A percentile compares a stretch with the other conserved stretches of the same genome.
Conservation (phyloP, 2,113 vertebrate species). For the Himantopus leucocephalus region DNA sequence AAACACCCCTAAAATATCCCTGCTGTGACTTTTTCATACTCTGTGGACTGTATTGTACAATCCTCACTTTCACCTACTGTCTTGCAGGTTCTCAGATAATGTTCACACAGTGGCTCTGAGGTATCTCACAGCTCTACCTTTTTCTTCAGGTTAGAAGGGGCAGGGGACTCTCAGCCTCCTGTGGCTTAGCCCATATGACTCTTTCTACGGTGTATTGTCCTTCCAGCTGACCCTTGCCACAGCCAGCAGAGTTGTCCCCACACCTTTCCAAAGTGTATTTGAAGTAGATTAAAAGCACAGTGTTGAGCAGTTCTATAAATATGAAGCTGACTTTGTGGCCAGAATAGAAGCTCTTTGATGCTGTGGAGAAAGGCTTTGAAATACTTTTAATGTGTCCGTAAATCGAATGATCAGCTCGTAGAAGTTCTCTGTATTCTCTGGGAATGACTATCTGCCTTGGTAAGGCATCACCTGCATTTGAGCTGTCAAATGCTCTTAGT, state of each 20-base stretch:
- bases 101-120: neutral
- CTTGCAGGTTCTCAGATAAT: neutral
- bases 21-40: neutral
- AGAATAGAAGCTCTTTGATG: neutral
- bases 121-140: neutral
- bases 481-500: neutral
- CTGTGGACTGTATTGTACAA: neutral
- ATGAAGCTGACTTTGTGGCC: neutral
- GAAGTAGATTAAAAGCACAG: neutral
- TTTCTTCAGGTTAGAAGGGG: neutral
- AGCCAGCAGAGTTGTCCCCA: neutral
- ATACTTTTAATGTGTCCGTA: neutral
- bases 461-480: neutral
- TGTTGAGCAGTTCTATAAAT: neutral
- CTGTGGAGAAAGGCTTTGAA: neutral
- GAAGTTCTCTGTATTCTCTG: neutral
- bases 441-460: neutral
- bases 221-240: neutral
- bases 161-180: neutral
- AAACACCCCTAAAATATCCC: neutral
- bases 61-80: neutral
- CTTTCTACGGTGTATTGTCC: neutral
- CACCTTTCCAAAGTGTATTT: neutral
- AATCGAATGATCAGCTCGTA: accelerated
- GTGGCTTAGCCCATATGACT: neutral